Conservation (phyloP, 1,140 invertebrate genomes). For the Archivesica marissinica region DNA sequence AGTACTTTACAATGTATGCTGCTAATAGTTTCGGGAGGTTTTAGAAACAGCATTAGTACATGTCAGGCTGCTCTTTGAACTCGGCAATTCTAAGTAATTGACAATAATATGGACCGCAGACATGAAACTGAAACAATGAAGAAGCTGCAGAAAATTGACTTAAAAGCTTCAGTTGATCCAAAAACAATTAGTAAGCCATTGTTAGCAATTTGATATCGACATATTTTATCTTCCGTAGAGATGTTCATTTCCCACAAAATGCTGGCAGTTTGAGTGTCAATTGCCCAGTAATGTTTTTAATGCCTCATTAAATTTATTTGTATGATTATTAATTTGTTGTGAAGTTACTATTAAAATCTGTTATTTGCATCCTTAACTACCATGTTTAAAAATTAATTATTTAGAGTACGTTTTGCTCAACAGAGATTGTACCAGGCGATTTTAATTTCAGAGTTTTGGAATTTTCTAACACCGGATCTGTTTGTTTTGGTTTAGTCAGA, state of each 20-base stretch:
- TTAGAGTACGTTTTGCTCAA: no score
- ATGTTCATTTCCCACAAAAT: not conserved
- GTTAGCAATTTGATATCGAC: constrained; percentile 12
- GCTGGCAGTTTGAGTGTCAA: not conserved
- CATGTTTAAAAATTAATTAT: no score
- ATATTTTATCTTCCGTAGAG: constrained; percentile 2
- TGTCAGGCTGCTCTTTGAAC: constrained; percentile 25
- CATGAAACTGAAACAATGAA: constrained; percentile 36
- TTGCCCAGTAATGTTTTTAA: no score
- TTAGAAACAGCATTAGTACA: not conserved
- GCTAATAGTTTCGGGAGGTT: not conserved
- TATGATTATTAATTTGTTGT: no score
- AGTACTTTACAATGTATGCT: not conserved
- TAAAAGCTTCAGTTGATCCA: not conserved
- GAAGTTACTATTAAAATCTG: no score
- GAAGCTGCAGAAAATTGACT: not conserved
- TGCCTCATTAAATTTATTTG: no score
- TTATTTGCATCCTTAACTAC: no score
- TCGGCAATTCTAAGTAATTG: constrained; percentile 21
- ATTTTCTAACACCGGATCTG: no score
- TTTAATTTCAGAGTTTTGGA: no score
- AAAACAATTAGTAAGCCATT: not conserved
- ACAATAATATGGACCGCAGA: not conserved
- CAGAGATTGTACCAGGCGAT: no score
- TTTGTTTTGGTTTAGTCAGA: no score